Evolutionary conservation across 2,888 invertebrate species (phyloP).

Genomic region (Lasioglossum leucozonium): DNA sequence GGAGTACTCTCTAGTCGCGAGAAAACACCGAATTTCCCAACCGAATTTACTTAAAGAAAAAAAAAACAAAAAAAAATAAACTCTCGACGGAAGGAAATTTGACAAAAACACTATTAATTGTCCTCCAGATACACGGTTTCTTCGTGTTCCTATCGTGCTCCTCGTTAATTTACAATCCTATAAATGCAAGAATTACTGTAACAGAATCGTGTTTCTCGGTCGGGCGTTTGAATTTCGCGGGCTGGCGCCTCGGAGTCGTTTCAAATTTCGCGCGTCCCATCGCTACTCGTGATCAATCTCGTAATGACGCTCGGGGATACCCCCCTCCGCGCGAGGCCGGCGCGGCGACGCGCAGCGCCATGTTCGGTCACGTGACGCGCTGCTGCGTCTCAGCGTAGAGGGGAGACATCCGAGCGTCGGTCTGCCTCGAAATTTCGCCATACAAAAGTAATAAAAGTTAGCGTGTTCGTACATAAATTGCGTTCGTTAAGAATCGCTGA

Average conservation of each 20-base stretch:
- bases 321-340: background rate
- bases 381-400: background rate
- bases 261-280: conserved; percentile 5
- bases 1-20: background rate
- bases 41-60: background rate
- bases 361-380: background rate
- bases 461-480: conserved; percentile 36
- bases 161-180: background rate
- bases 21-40: background rate
- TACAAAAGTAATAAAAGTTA: conserved; percentile 61
- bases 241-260: background rate
- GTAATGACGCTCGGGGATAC: conserved; percentile 1
- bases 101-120: background rate
- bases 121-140: background rate
- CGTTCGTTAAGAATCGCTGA: conserved; percentile 50
- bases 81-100: background rate
- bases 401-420: conserved; percentile 6
- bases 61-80: too few relatives aligned
- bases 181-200: background rate
- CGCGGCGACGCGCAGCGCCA: background rate
- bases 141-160: background rate
- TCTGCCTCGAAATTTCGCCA: conserved; percentile 11
- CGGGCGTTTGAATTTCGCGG: background rate
- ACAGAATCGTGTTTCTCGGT: background rate
- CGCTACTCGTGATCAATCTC: conserved; percentile 6